Evolutionary conservation across 2,113 vertebrate genomes (phyloP).

Genomic region (Menidia beryllina): DNA sequence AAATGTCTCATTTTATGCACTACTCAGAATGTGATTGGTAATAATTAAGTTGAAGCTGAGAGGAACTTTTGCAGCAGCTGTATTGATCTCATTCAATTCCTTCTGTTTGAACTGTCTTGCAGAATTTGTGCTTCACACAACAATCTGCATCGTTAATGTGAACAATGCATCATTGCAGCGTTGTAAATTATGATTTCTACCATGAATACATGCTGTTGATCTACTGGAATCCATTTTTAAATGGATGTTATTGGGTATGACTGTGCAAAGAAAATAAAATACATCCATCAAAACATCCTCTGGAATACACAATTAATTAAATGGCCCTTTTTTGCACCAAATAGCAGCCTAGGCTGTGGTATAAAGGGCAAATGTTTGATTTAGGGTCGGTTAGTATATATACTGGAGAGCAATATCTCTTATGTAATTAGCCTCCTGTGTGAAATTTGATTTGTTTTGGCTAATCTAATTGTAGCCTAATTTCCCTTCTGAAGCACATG

Average conservation of each 20-base stretch:
- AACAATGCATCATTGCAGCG: background rate
- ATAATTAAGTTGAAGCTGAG: background rate
- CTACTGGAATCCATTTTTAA: constrained; percentile 10
- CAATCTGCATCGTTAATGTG: constrained; percentile 3
- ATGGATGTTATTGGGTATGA: background rate
- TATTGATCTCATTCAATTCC: constrained; percentile 3
- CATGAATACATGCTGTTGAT: background rate
- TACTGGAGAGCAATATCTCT: constrained; percentile 32
- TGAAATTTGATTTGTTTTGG: constrained; percentile 63
- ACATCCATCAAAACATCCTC: background rate
- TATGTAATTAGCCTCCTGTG: constrained; percentile 49
- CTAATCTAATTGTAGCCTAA: constrained; percentile 41
- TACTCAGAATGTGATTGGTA: background rate
- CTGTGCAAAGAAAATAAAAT: background rate
- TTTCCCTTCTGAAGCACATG: constrained; percentile 46
- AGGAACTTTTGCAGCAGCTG: constrained; percentile 4
- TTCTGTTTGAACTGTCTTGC: constrained; percentile 12
- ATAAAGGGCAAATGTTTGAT: constrained; percentile 14
- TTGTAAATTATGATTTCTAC: background rate
- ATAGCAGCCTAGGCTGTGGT: background rate
- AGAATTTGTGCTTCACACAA: constrained; percentile 7
- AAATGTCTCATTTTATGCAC: background rate
- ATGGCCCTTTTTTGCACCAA: constrained; percentile 2
- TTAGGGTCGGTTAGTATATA: constrained; percentile 7
- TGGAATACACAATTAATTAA: constrained; percentile 6